phyloP scores from a whole-genome alignment of 2,888 invertebrate species.

The Euzophera pinguis region DNA sequence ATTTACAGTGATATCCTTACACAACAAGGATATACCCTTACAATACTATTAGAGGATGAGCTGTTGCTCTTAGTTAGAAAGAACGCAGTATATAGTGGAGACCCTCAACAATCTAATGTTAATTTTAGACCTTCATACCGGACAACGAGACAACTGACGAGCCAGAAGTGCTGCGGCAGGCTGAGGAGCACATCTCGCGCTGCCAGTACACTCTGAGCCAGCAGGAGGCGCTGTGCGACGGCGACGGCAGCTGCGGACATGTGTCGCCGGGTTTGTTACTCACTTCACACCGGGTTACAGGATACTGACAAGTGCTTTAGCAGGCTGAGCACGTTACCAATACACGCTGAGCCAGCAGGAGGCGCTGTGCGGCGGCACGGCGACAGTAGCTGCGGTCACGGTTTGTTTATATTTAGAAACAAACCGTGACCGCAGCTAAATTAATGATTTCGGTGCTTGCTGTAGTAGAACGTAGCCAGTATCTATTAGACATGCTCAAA shows the following conservation, averaged over 20 bases:
- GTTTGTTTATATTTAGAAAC: too few relatives aligned
- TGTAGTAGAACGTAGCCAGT: too few relatives aligned
- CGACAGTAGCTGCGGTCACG: slow-evolving; percentile 38
- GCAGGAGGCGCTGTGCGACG: slow-evolving; percentile 68
- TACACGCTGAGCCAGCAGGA: slow-evolving; percentile 61
- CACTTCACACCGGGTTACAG: too few relatives aligned
- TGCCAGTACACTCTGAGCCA: slow-evolving; percentile 63
- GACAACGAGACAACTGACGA: slow-evolving; percentile 51
- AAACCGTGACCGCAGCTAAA: too few relatives aligned
- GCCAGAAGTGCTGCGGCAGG: slow-evolving; percentile 45
- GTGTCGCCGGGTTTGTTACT: slow-evolving; percentile 36
- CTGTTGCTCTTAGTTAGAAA: too few relatives aligned
- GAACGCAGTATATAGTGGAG: neutral
- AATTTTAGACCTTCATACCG: slow-evolving; percentile 17
- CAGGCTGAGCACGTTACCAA: neutral
- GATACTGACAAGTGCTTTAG: too few relatives aligned
- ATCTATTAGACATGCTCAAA: too few relatives aligned
- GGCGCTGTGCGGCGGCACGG: slow-evolving; percentile 66
- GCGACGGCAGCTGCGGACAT: slow-evolving; percentile 39
- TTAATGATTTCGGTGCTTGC: too few relatives aligned
- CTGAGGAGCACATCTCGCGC: slow-evolving; percentile 52
- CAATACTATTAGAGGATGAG: too few relatives aligned
- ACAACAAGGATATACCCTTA: too few relatives aligned
- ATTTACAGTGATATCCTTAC: too few relatives aligned
- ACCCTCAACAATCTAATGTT: too few relatives aligned